Evolutionary conservation across 2,888 invertebrate species (phyloP).

Genomic region (Tipula vernalis): DNA sequence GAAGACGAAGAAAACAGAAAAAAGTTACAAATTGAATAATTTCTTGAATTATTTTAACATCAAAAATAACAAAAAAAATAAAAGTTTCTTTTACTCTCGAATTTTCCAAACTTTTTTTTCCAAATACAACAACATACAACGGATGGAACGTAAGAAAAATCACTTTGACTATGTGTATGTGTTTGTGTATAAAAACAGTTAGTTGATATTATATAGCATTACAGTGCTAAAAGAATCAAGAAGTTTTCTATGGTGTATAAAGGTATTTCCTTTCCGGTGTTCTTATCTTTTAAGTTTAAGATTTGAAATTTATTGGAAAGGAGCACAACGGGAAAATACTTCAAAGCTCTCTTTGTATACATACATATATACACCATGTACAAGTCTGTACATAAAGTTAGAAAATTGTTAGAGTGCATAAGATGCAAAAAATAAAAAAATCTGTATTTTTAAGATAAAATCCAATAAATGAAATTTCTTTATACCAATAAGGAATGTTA

Average conservation of each 20-base stretch:
- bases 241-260: neutral
- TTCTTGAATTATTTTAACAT: neutral
- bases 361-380: neutral
- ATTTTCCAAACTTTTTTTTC: neutral
- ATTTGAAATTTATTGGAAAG: neutral
- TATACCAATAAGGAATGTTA: neutral
- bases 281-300: neutral
- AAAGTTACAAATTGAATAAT: conserved; percentile 4
- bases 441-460: neutral
- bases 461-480: neutral
- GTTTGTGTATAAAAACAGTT: neutral
- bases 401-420: neutral
- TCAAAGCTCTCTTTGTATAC: neutral
- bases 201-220: neutral
- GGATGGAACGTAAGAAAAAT: neutral
- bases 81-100: neutral
- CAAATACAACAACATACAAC: neutral
- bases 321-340: neutral
- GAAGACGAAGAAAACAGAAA: neutral
- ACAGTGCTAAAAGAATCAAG: neutral
- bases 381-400: neutral
- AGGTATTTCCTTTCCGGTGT: neutral
- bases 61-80: neutral
- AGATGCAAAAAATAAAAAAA: neutral
- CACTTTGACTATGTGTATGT: neutral